phyloP scores from a whole-genome alignment of 2,797 vertebrate genomes.

The Lepilemur ruficaudatus region DNA sequence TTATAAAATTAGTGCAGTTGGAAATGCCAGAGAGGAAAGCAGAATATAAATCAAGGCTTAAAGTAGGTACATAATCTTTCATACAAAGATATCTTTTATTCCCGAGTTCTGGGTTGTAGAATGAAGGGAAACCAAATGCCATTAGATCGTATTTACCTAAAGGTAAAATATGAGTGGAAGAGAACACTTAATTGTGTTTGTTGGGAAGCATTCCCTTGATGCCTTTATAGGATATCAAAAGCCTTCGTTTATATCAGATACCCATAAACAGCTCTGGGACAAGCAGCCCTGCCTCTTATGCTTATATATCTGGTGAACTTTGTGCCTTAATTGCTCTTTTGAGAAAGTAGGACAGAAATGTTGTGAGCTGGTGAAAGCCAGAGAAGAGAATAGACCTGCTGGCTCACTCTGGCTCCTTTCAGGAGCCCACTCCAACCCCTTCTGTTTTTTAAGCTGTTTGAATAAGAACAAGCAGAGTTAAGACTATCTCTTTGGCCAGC shows the following conservation, averaged over 20 bases:
- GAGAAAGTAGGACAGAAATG: not conserved
- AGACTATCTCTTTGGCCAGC: not conserved
- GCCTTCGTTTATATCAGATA: not conserved
- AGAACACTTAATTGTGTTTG: not conserved
- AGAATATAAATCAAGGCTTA: conserved; percentile 26
- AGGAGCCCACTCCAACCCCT: too few relatives aligned
- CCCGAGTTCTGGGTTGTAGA: not conserved
- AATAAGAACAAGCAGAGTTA: not conserved
- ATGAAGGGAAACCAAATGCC: conserved; percentile 26
- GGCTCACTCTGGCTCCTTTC: too few relatives aligned
- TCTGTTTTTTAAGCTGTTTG: not conserved
- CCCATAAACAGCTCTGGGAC: not conserved
- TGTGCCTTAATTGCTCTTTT: not conserved
- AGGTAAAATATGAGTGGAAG: not conserved
- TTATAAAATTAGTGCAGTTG: not conserved
- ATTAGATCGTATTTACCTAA: not conserved
- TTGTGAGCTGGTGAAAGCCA: not conserved
- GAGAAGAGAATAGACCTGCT: not conserved
- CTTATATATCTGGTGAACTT: not conserved
- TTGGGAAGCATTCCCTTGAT: conserved; percentile 9
- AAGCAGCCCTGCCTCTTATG: not conserved
- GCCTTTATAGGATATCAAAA: not conserved
- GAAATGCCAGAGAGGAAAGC: not conserved
- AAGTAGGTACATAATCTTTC: not conserved
- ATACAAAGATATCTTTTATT: conserved; percentile 21